Conservation (phyloP, 2,888 invertebrate species). For the Eupithecia centaureata region DNA sequence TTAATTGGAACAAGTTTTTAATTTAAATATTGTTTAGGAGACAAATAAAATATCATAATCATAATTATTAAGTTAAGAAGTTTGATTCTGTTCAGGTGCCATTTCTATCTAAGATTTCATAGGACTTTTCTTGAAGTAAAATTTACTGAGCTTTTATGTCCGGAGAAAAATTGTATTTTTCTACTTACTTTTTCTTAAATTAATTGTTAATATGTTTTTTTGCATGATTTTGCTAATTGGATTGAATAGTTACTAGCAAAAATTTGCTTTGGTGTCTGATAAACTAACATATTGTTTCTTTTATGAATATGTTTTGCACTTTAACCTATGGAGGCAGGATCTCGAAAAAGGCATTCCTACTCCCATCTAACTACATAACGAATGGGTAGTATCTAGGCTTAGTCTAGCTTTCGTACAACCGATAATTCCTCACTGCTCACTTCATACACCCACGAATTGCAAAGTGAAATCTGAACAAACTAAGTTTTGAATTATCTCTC, state of each 20-base stretch:
- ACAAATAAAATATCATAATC: not conserved
- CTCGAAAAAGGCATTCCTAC: slow-evolving; percentile 13
- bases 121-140: not conserved
- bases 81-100: slow-evolving; percentile 20
- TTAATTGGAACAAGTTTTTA: slow-evolving; percentile 21
- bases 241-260: not conserved
- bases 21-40: slow-evolving; percentile 1
- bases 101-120: not conserved
- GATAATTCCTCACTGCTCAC: too few species aligned
- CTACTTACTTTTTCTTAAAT: too few species aligned
- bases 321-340: slow-evolving; percentile 24
- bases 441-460: too few species aligned
- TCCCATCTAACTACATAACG: not conserved
- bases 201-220: slow-evolving; percentile 4
- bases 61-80: not conserved
- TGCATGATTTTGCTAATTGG: not conserved
- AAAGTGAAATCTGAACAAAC: too few species aligned
- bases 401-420: too few species aligned
- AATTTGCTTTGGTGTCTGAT: slow-evolving; percentile 2
- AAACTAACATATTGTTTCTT: slow-evolving; percentile 14
- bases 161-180: too few species aligned
- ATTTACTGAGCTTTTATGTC: not conserved
- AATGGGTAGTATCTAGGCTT: not conserved
- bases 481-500: not conserved
- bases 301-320: slow-evolving; percentile 12